These are phyloP conservation scores for Allobates femoralis DNA, from an alignment of 2,797 vertebrate species.

Conservation along the genomic window DNA sequence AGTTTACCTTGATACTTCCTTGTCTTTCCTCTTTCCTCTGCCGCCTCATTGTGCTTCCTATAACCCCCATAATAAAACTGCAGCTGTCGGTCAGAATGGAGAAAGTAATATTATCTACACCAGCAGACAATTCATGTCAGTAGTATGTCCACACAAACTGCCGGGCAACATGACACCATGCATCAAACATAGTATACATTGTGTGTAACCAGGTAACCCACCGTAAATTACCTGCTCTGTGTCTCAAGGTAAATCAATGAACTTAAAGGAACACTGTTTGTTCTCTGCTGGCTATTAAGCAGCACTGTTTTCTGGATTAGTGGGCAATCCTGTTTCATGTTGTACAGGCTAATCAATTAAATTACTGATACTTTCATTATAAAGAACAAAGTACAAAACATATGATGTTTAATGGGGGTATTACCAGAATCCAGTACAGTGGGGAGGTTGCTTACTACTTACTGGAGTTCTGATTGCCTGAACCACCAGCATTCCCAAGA, in stretches of 20 bases:
- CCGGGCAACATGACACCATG: background rate
- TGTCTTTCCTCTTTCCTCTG: background rate
- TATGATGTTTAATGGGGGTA: too few species aligned
- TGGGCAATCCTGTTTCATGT: too few species aligned
- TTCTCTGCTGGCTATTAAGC: too few species aligned
- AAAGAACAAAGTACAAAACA: too few species aligned
- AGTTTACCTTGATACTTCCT: background rate
- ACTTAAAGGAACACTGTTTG: background rate
- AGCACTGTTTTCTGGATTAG: too few species aligned
- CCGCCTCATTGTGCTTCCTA: background rate
- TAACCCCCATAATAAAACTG: conserved; percentile 9
- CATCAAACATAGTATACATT: background rate
- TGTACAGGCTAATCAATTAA: too few species aligned
- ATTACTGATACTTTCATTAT: too few species aligned
- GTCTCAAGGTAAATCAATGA: background rate
- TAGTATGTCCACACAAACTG: background rate
- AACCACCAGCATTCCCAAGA: too few species aligned
- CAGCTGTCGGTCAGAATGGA: background rate
- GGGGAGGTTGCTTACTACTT: too few species aligned
- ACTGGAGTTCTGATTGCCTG: too few species aligned
- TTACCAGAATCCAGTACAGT: too few species aligned
- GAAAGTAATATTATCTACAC: background rate
- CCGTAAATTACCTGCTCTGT: background rate
- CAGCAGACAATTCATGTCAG: background rate
- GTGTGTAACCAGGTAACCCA: background rate